Evolutionary conservation across 2,888 invertebrate species (phyloP), one percentile per base, ranked within the genome.

Genomic region (Branchellion lobata): DNA sequence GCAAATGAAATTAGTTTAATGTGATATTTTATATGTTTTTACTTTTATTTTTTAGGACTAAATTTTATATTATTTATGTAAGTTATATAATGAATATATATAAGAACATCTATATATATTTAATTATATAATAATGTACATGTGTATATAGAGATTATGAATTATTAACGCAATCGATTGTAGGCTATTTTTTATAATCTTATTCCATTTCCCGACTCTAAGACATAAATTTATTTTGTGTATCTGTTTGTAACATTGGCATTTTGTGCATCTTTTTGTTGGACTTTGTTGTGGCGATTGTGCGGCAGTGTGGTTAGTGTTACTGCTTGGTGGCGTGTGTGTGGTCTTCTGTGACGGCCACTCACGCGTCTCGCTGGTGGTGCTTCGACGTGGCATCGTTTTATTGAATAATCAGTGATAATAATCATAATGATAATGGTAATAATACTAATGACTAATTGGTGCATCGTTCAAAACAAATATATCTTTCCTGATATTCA

Each of bases 11-110:
- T 57, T 57, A 57, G 61, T 14, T 57, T 57, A 24, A 57, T 57
- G 61, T 57, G 61, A 57, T 57, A 57, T 57, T 57, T 57, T n/a
- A 57, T 57, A 57, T 57, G 5, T 57, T 57, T 57, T n/a, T 57
- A 24, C 61, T 24, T 57, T 57, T n/a, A 24, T 5, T 18, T 57
- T n/a, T 57, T 57, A 57, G 61, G 61, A 57, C 8, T 57, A 57
- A 57, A 57, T 57, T 57, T 57, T n/a, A 57, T n/a, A n/a, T 5
- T 57, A 24, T 40, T 40, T 40, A 40, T 40, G 8, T 40, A 40
- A 40, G 40, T 57, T 57, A 57, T 57, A 57, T 57, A 57, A 57
- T 57, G 5, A 5, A 57, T 57, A 57, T 57, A 57, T 57, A 57
- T 40, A 40, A 5, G 40, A 40, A 40, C 14, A 40, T 40, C 5